Evolutionary conservation across 2,797 vertebrate genomes (phyloP).

Genomic region (Phoebastria nigripes): DNA sequence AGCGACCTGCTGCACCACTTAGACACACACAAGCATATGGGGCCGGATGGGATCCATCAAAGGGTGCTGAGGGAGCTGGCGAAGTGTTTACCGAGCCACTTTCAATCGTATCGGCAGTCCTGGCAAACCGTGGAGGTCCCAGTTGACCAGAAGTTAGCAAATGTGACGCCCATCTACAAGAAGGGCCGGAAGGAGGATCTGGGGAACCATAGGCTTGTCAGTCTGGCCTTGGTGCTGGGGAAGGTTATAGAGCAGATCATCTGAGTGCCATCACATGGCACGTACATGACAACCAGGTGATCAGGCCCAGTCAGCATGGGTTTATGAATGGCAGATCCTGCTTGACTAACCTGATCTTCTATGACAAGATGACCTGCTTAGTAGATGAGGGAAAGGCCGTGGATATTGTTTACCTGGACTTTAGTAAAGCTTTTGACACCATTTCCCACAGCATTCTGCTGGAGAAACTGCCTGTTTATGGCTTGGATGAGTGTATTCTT

Average conservation of each 20-base stretch:
- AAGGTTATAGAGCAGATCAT: too few species aligned
- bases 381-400: too few species aligned
- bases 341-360: too few species aligned
- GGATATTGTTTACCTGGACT: too few species aligned
- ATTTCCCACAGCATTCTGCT: too few species aligned
- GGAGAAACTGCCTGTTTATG: too few species aligned
- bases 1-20: not conserved
- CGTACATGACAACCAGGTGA: not conserved
- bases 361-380: too few species aligned
- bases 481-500: too few species aligned
- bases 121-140: not conserved
- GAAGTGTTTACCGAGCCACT: not conserved
- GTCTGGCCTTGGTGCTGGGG: not conserved
- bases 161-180: not conserved
- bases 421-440: too few species aligned
- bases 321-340: too few species aligned
- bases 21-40: not conserved
- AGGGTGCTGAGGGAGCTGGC: not conserved
- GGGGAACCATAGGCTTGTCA: not conserved
- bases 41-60: not conserved
- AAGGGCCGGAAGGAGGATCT: not conserved
- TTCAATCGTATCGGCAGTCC: not conserved
- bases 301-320: not conserved
- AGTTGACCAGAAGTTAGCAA: not conserved
- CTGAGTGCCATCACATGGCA: not conserved